Evolutionary conservation across 64 coral and sea anemone species (phyloP), one percentile per base, ranked within the genome.

Genomic region (Stichodactyla helianthus): DNA sequence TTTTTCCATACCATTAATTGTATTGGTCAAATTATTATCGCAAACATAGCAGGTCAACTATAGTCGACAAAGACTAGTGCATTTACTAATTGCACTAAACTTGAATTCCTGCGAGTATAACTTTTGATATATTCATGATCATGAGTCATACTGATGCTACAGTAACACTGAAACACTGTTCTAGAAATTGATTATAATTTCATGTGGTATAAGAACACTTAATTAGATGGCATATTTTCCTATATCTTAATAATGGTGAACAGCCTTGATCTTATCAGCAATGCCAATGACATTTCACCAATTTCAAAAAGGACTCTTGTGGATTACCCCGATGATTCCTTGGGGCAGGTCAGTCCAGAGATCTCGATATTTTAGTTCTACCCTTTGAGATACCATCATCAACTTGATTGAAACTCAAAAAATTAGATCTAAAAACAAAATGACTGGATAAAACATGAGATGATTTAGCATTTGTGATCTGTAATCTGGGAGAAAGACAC

Each of bases 221-320:
- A 27, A 74, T 74, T 74, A 74, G 68, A 74, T 12, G 68, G 10
- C 26, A 74, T 27, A 74, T 74, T 23, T 74, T 74, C 10, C 22
- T 19, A 31, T 74, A 74, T 74, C 68, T 74, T 74, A 74, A 74
- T 74, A n/a, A 74, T 31, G n/a, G 68, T 74, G 68, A 74, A 74
- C 68, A 74, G 68, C 68, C 68, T 13, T 74, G 68, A 74, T 74
- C 17, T 28, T 74, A 74, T 74, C 68, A 68, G 19, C 6, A 68
- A 22, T 68, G 2, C 63, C 18, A 68, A 9, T 68, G 63, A 6
- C 63, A 68, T 68, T 68, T 68, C 63, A 74, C 68, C 68, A 74
- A 74, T 27, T 11, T 74, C 25, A 27, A n/a, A 74, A n/a, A 74
- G 27, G 22, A 44, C 35, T 44, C 35, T 74, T 31, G 26, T 74